Evolutionary conservation across 2,888 invertebrate genomes (phyloP).

Genomic region (Yponomeuta cagnagella): DNA sequence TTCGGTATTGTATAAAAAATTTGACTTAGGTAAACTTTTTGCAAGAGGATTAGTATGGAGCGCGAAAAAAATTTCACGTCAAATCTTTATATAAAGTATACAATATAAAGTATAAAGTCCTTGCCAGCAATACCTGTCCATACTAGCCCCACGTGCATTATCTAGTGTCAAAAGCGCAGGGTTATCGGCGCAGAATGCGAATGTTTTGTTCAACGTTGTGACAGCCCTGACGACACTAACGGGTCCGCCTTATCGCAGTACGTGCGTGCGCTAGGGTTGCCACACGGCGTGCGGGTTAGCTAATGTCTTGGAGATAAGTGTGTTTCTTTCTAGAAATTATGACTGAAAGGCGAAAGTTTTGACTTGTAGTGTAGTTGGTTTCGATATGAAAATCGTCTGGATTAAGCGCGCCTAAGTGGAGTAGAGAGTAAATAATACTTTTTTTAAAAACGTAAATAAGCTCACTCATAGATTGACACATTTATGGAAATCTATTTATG

Average conservation of each 20-base stretch:
- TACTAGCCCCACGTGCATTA: constrained; percentile 4
- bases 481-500: too few species aligned
- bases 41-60: too few species aligned
- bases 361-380: not conserved
- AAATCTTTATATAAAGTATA: too few species aligned
- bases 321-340: not conserved
- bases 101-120: not conserved
- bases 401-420: too few species aligned
- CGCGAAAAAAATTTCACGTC: too few species aligned
- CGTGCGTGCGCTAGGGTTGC: not conserved
- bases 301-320: not conserved
- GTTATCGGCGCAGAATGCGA: constrained; percentile 1
- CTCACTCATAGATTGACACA: too few species aligned
- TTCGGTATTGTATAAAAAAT: too few species aligned
- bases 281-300: not conserved
- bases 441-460: too few species aligned
- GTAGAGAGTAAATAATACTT: too few species aligned
- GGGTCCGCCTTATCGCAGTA: not conserved
- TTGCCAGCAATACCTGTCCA: not conserved
- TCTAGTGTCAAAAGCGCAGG: not conserved
- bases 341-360: not conserved
- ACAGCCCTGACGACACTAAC: constrained; percentile 1
- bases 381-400: too few species aligned
- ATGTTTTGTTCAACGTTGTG: not conserved
- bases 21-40: too few species aligned